Evolutionary conservation across 2,797 vertebrate species (phyloP).

Genomic region (Australoheros facetus): DNA sequence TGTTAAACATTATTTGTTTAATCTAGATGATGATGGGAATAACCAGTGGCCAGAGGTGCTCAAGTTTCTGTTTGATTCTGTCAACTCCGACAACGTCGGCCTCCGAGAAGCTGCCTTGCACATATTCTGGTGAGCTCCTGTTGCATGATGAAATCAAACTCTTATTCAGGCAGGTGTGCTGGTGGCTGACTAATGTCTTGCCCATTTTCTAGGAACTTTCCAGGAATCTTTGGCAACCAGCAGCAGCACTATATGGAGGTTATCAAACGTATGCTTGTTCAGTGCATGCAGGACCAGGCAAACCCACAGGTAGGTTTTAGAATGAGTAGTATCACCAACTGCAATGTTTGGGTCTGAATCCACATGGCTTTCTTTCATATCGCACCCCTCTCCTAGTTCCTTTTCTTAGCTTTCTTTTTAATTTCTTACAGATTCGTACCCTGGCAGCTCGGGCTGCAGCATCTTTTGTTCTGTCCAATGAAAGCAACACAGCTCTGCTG

Average conservation of each 20-base stretch:
- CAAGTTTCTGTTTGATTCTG: conserved; percentile 97
- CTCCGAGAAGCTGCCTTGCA: conserved; percentile 95
- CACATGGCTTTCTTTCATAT: not conserved
- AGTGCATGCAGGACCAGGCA: conserved; percentile 98
- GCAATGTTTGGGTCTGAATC: not conserved
- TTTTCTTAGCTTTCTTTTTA: not conserved
- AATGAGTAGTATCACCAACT: not conserved
- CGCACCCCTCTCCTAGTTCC: not conserved
- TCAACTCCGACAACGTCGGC: conserved; percentile 91
- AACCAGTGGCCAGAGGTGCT: conserved; percentile 98
- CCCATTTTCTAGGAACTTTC: conserved; percentile 89
- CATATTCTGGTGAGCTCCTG: conserved; percentile 91
- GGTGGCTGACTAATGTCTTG: not conserved
- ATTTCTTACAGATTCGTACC: conserved; percentile 85
- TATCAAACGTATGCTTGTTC: conserved; percentile 97
- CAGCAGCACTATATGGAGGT: conserved; percentile 99
- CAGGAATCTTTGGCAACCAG: conserved; percentile 98
- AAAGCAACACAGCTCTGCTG: conserved; percentile 90
- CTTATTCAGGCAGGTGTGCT: fast-evolving
- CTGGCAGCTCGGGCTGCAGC: conserved; percentile 92
- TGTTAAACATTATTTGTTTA: not conserved
- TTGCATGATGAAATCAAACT: too few species aligned
- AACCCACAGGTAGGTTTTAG: conserved; percentile 85
- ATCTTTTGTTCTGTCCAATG: conserved; percentile 95
- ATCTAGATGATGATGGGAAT: conserved; percentile 93